These are phyloP conservation scores for Syrista parreyssii DNA, from an alignment of 2,888 invertebrate species.

Conservation along the genomic window DNA sequence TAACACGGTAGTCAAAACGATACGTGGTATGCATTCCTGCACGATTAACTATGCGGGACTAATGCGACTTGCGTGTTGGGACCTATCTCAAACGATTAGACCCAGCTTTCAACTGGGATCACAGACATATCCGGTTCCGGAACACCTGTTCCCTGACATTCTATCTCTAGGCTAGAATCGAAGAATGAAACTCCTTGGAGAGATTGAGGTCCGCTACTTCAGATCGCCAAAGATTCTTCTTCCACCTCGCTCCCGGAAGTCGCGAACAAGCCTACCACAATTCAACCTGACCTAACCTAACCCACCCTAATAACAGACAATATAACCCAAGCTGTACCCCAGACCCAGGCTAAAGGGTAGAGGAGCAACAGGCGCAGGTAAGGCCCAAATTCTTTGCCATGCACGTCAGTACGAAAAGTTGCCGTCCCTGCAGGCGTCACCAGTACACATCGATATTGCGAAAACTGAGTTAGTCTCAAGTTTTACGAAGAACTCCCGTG, in stretches of 20 bases:
- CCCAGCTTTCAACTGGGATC: neutral
- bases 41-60: neutral
- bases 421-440: neutral
- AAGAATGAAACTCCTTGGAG: neutral
- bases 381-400: neutral
- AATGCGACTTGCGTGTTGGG: neutral
- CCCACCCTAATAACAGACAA: neutral
- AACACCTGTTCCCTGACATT: neutral
- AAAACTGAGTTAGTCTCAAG: conserved; percentile 41
- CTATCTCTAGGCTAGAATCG: neutral
- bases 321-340: neutral
- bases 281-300: neutral
- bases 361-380: neutral
- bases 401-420: neutral
- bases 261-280: neutral
- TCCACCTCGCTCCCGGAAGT: neutral
- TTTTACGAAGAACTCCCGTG: conserved; percentile 30
- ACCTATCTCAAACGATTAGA: neutral
- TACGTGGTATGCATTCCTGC: neutral
- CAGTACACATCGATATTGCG: neutral
- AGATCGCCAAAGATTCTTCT: neutral
- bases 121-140: neutral
- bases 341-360: neutral
- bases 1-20: neutral
- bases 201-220: neutral